Conservation (phyloP, 2,797 vertebrate genomes). For the Echiichthys vipera region DNA sequence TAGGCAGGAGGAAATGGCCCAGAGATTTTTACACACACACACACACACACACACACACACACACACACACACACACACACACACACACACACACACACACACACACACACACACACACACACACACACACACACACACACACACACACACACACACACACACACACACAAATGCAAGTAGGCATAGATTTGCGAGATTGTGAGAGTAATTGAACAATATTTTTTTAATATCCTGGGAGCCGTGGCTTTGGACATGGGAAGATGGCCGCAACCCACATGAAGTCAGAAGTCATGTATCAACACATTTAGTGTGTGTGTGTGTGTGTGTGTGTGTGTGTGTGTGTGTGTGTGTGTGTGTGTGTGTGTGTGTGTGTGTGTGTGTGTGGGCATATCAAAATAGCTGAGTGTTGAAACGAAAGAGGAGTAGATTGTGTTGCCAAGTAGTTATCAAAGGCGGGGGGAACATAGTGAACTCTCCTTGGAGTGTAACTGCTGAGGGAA, state of each 20-base stretch:
- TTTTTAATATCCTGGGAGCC: conserved; percentile 24
- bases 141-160: conserved; percentile 1
- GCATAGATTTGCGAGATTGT: conserved; percentile 38
- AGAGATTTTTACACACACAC: conserved; percentile 51
- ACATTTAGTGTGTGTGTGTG: no score
- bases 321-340: neutral
- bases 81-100: conserved; percentile 12
- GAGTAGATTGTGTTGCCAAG: conserved; percentile 47
- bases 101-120: neutral
- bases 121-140: conserved; percentile 1
- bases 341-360: conserved; percentile 1
- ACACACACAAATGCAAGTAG: conserved; percentile 17
- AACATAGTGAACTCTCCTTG: conserved; percentile 47
- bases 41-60: conserved; percentile 13
- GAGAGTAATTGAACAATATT: conserved; percentile 19
- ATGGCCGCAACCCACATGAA: conserved; percentile 47
- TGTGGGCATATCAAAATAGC: conserved; percentile 38
- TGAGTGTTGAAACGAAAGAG: conserved; percentile 58
- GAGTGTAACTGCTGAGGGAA: conserved; percentile 43
- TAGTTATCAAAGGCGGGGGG: conserved; percentile 50
- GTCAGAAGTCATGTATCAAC: conserved; percentile 40
- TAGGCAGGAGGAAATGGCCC: conserved; percentile 71
- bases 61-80: neutral
- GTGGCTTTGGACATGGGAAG: conserved; percentile 62
- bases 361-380: conserved; percentile 11